phyloP scores from a whole-genome alignment of 2,113 vertebrate genomes.

The Boleophthalmus pectinirostris region DNA sequence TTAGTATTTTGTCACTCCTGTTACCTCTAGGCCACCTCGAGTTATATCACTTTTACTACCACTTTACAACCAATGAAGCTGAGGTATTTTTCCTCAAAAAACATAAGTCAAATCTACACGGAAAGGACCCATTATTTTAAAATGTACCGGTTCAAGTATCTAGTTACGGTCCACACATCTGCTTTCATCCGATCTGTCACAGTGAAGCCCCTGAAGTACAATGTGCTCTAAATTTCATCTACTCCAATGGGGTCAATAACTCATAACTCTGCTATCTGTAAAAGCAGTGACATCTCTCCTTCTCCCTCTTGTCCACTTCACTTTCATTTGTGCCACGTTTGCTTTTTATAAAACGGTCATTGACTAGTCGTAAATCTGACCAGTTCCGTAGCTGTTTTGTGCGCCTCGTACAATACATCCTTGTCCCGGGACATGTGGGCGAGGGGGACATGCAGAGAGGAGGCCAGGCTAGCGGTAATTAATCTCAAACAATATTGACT shows the following conservation, averaged over 20 bases:
- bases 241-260: neutral
- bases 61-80: too few species aligned
- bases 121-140: neutral
- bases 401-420: conserved; percentile 53
- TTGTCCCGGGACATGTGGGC: conserved; percentile 48
- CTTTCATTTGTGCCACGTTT: conserved; percentile 54
- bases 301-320: conserved; percentile 60
- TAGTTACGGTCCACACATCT: neutral
- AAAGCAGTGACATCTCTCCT: conserved; percentile 34
- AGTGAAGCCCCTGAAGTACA: neutral
- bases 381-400: conserved; percentile 32
- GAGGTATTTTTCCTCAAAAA: too few species aligned
- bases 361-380: conserved; percentile 62
- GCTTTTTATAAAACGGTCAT: conserved; percentile 67
- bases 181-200: neutral
- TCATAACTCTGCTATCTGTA: conserved; percentile 14
- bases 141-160: neutral
- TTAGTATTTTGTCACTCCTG: neutral
- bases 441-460: conserved; percentile 53
- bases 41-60: too few species aligned
- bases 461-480: conserved; percentile 68
- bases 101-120: neutral
- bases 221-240: neutral
- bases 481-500: conserved; percentile 78
- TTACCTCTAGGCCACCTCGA: neutral